A percentile compares a stretch with the other conserved stretches of the same genome.
Evolutionary conservation across 2,797 vertebrate genomes (phyloP).

Genomic region (Microctenopoma stevenorrisi): DNA sequence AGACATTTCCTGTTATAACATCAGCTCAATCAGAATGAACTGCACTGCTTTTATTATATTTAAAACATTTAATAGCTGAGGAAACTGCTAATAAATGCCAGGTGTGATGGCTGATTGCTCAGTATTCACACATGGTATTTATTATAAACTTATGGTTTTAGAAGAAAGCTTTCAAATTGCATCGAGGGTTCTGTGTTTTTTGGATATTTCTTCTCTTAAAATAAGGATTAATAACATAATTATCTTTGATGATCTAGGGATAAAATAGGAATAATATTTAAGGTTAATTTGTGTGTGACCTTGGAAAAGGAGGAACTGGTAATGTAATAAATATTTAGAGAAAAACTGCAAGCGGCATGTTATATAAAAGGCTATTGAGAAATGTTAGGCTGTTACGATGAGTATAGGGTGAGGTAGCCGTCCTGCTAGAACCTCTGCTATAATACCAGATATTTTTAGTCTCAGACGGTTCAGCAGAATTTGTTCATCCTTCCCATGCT

Average conservation of each 20-base stretch:
- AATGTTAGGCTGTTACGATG: background rate
- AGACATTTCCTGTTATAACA: constrained; percentile 4
- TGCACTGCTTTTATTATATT: background rate
- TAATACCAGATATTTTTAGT: constrained; percentile 50
- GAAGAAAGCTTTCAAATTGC: background rate
- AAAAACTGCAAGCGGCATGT: constrained; percentile 9
- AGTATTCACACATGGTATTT: constrained; percentile 15
- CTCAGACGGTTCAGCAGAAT: constrained; percentile 24
- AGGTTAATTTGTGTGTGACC: background rate
- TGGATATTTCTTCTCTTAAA: background rate
- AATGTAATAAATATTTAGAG: background rate
- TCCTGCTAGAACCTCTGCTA: constrained; percentile 1
- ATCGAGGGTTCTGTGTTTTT: background rate
- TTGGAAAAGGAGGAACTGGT: background rate
- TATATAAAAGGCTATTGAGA: constrained; percentile 11
- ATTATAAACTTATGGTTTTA: constrained; percentile 2
- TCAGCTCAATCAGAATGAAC: background rate
- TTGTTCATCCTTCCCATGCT: constrained; percentile 15
- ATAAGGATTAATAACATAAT: background rate
- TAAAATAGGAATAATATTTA: background rate
- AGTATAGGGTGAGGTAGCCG: constrained; percentile 15
- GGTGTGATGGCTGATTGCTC: constrained; percentile 13
- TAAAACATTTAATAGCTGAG: constrained; percentile 11
- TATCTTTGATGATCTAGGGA: background rate
- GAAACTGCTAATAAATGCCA: constrained; percentile 31